Evolutionary conservation across 2,113 vertebrate species (phyloP).

Genomic region (Octodon degus): DNA sequence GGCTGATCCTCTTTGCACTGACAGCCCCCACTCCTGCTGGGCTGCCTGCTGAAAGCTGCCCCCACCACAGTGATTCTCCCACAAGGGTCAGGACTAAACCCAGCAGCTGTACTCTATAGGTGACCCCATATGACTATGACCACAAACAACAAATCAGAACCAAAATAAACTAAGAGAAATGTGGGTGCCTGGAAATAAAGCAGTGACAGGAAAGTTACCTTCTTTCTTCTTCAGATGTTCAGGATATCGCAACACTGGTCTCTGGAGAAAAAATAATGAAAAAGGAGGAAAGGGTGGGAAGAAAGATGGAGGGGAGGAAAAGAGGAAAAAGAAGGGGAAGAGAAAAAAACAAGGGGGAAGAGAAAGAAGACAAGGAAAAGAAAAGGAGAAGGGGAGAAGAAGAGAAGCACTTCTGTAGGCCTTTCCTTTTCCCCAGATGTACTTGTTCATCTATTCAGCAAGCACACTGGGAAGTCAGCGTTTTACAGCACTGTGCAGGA

Average conservation of each 20-base stretch:
- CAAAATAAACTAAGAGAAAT: not conserved
- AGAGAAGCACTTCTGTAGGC: not conserved
- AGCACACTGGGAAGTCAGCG: not conserved
- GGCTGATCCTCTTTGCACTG: not conserved
- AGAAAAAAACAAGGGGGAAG: not conserved
- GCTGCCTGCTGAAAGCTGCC: not conserved
- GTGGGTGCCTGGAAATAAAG: not conserved
- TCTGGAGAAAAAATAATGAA: constrained; percentile 25
- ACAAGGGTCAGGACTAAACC: not conserved
- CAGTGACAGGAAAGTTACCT: not conserved
- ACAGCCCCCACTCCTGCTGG: not conserved
- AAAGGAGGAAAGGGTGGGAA: not conserved
- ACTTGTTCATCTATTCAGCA: not conserved
- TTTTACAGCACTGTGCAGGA: not conserved
- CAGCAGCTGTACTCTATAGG: not conserved
- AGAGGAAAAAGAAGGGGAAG: not conserved
- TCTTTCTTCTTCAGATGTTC: constrained; percentile 48
- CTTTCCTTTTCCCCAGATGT: not conserved
- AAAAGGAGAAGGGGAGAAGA: not conserved
- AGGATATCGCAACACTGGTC: constrained; percentile 55
- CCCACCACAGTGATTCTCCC: not conserved
- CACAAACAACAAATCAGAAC: not conserved
- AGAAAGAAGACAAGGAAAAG: not conserved
- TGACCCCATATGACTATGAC: not conserved
- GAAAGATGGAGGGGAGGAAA: not conserved